Percentiles rank a stretch among this genome's conserved stretches.
These are phyloP conservation scores for Arion vulgaris DNA, from an alignment of 1,140 invertebrate genomes.

Conservation along the genomic window DNA sequence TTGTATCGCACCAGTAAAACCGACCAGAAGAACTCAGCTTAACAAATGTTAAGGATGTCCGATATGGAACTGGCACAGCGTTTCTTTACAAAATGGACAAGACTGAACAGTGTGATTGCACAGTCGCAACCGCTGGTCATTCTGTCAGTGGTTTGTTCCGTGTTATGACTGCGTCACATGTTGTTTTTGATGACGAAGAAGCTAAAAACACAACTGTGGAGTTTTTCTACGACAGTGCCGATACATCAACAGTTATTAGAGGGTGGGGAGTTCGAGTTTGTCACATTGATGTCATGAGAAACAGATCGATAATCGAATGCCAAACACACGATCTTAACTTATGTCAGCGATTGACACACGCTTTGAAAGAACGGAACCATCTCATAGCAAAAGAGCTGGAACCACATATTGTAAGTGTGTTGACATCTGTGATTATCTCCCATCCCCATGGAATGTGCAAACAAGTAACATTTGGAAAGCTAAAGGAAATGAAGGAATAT, in stretches of 20 bases:
- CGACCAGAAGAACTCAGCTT: background rate
- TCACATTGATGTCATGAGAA: background rate
- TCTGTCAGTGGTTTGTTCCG: background rate
- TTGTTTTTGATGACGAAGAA: background rate
- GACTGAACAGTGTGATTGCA: background rate
- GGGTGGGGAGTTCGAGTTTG: background rate
- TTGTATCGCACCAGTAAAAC: background rate
- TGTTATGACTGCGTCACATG: background rate
- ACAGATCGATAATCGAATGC: conserved; percentile 10
- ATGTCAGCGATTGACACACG: background rate
- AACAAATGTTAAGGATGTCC: background rate
- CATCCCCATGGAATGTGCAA: conserved; percentile 6
- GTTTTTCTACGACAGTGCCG: background rate
- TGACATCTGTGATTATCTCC: background rate
- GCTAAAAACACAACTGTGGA: background rate
- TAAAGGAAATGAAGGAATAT: background rate
- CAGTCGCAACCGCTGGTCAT: background rate
- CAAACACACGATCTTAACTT: background rate
- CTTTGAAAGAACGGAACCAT: background rate
- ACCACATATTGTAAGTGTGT: background rate
- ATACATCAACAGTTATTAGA: background rate
- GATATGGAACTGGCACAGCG: background rate
- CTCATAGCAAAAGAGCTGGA: background rate
- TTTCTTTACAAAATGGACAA: background rate
- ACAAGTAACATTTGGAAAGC: background rate